phyloP scores from a whole-genome alignment of 1,140 invertebrate genomes.

The Ericerus pela region DNA sequence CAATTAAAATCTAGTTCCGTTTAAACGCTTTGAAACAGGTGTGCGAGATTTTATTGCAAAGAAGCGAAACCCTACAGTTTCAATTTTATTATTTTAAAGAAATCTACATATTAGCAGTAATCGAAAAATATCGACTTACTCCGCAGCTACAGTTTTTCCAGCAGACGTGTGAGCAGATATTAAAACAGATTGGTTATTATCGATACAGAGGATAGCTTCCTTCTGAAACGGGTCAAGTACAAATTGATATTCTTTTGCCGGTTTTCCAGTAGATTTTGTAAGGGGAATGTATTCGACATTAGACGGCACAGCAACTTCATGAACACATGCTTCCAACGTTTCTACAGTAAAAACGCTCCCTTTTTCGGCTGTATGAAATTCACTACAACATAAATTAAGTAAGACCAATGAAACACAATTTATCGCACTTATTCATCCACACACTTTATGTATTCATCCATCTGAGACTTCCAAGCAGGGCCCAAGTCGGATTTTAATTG shows the following conservation, averaged over 20 bases:
- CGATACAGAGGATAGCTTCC: conserved; percentile 91
- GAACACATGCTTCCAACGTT: conserved; percentile 73
- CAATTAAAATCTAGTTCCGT: not conserved
- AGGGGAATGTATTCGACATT: conserved; percentile 67
- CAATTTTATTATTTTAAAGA: conserved; percentile 7
- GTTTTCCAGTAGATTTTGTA: conserved; percentile 36
- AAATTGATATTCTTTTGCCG: conserved; percentile 88
- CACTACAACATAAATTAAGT: not conserved
- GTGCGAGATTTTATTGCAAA: no score
- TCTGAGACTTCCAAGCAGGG: not conserved
- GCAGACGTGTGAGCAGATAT: conserved; percentile 99
- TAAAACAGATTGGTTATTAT: conserved; percentile 93
- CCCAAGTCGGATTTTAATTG: not conserved
- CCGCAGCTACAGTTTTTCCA: conserved; percentile 97
- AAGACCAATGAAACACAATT: not conserved
- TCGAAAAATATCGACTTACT: conserved; percentile 49
- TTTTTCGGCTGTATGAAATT: not conserved
- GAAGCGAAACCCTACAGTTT: no score
- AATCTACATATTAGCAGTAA: conserved; percentile 17
- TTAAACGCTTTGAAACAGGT: no score
- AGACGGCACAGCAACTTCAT: conserved; percentile 84
- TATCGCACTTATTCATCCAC: not conserved
- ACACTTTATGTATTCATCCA: not conserved
- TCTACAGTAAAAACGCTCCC: conserved; percentile 61
- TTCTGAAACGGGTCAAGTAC: conserved; percentile 96